Evolutionary conservation across 2,888 invertebrate genomes (phyloP).

Genomic region (Ectemnius cavifrons): DNA sequence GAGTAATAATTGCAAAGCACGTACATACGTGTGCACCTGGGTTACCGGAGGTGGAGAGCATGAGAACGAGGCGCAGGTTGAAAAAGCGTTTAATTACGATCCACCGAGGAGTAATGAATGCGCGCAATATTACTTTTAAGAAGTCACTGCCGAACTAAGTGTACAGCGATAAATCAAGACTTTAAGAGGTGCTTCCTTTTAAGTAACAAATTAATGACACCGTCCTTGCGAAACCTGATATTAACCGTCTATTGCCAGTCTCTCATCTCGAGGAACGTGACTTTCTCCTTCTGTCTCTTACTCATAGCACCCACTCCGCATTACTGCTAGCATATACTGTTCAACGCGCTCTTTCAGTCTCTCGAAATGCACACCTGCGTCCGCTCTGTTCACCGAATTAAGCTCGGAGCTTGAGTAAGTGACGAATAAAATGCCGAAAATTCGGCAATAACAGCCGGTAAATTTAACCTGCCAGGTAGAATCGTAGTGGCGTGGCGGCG

Average conservation of each 20-base stretch:
- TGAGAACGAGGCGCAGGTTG: not conserved
- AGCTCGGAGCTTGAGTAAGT: not conserved
- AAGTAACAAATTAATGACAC: constrained; percentile 14
- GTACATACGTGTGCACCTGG: not conserved
- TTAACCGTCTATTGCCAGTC: constrained; percentile 10
- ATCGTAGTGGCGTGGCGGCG: not conserved
- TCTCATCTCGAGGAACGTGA: too few relatives aligned
- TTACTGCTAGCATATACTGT: not conserved
- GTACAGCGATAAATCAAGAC: constrained; percentile 28
- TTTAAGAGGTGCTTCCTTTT: not conserved
- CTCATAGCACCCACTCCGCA: not conserved
- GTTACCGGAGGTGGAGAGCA: constrained; percentile 11
- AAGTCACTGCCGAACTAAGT: constrained; percentile 18
- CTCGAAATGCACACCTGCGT: not conserved
- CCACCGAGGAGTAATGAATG: constrained; percentile 16
- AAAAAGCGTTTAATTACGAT: constrained; percentile 27
- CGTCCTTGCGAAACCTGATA: constrained; percentile 28
- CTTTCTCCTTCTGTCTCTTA: too few relatives aligned
- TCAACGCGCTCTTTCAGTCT: too few relatives aligned
- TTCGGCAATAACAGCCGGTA: constrained; percentile 17
- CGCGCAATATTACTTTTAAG: constrained; percentile 19
- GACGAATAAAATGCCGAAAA: constrained; percentile 15
- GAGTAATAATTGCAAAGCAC: constrained; percentile 26
- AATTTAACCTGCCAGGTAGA: constrained; percentile 20
- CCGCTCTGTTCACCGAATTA: not conserved